Percentiles rank a stretch among this genome's conserved stretches.
Conservation (phyloP, 2,888 invertebrate species). For the Drosophila birchii region DNA sequence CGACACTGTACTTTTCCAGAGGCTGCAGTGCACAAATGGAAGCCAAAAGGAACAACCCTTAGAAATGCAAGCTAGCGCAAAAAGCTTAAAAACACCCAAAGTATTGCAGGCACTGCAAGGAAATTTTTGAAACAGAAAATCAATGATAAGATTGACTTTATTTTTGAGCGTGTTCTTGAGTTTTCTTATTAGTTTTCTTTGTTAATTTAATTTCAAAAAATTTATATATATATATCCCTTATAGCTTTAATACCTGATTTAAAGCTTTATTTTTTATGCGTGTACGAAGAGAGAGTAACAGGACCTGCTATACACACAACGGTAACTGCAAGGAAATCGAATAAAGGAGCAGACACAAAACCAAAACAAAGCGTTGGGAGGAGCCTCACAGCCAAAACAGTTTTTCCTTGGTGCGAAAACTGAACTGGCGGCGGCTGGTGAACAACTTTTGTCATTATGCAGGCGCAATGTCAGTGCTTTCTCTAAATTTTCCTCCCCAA, state of each 20-base stretch:
- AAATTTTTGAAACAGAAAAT: background rate
- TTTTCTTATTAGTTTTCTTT: background rate
- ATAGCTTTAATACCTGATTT: background rate
- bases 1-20: constrained; percentile 65
- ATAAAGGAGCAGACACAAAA: constrained; percentile 42
- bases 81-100: constrained; percentile 43
- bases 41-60: constrained; percentile 62
- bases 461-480: constrained; percentile 17
- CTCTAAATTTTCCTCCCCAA: constrained; percentile 8
- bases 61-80: constrained; percentile 52
- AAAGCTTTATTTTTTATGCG: background rate
- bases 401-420: constrained; percentile 14
- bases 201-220: background rate
- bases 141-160: too few species aligned
- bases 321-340: constrained; percentile 55
- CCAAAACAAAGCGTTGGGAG: constrained; percentile 20
- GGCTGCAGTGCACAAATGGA: constrained; percentile 53
- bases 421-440: background rate
- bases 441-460: constrained; percentile 41
- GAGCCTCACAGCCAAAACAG: constrained; percentile 1
- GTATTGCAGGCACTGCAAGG: constrained; percentile 8
- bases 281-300: background rate
- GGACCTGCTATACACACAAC: constrained; percentile 24
- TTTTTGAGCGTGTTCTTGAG: too few species aligned
- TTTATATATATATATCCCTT: background rate